Base-by-base conservation (phyloP, 2,113 vertebrate genomes). In the Oxygymnocypris stewartii region DNA sequence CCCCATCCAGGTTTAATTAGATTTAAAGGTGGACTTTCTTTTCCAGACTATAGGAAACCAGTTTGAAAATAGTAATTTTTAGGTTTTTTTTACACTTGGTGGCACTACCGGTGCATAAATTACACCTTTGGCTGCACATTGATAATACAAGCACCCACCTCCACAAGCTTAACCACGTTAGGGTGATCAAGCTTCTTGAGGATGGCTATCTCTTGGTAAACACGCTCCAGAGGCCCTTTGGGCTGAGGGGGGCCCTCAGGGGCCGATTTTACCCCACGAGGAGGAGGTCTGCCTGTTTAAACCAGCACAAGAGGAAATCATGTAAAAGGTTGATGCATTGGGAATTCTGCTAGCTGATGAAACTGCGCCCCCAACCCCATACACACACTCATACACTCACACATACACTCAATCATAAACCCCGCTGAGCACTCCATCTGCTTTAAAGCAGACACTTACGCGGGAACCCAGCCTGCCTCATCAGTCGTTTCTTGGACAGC, bases 151-250 rank as follows among this genome's bases (percentile, higher is more conserved):
- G 35, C 59, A 83, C 87, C 28, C 65, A 98, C 98, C 96, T 99
- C 98, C 79, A 99, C 97, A 83, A 99, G 93, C 90, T 99, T 99
- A 89, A 99, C 98, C 85, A 99, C 97, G 0, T 99, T 99, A 85
- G 97, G 96, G 91, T 99, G 98, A 92, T 99, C 97, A 76, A 99
- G 94, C 91, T 99, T 99, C 92, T 99, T 99, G 71, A 99, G 94
- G 91, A 99, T 99, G 91, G 98, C 98, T 0, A 99, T 99, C 92
- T 99, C 98, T 91, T 99, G 98, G 93, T 99, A 97, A 82, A 99
- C 98, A 82, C 98, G 95, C 59, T 99, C 98, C 0, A 99, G 96
- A 74, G 98, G 98, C 13, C 97, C 97, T 89, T 96, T 95, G 78
- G 94, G 96, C 85, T 97, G 97, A 85, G 95, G 79, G 31, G 94